These are phyloP conservation scores for Petrophora chlorosata DNA, from an alignment of 2,888 invertebrate genomes.

Conservation along the genomic window DNA sequence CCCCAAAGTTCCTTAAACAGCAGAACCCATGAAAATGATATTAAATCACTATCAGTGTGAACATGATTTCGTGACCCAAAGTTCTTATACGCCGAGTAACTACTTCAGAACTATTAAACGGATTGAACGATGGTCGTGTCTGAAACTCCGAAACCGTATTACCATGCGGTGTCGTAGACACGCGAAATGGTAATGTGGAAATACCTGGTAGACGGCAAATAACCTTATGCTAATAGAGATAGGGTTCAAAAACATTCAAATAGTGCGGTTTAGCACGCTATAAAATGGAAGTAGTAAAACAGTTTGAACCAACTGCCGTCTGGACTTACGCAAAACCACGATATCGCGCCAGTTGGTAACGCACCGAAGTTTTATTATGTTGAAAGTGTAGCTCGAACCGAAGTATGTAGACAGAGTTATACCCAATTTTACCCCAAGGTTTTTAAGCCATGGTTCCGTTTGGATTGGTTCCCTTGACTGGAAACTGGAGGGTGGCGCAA, in stretches of 20 bases:
- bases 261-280: background rate
- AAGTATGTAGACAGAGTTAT: too few species aligned
- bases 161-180: conserved; percentile 23
- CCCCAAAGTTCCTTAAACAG: conserved; percentile 3
- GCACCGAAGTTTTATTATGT: too few species aligned
- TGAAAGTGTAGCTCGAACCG: too few species aligned
- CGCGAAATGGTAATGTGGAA: conserved; percentile 18
- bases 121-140: conserved; percentile 25
- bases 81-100: conserved; percentile 8
- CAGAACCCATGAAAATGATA: conserved; percentile 12
- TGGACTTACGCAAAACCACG: conserved; percentile 7
- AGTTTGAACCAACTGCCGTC: conserved; percentile 7
- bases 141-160: conserved; percentile 20
- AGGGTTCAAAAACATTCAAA: background rate
- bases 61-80: conserved; percentile 20
- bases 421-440: too few species aligned
- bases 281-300: conserved; percentile 14
- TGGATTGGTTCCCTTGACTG: too few species aligned
- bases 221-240: background rate
- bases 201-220: background rate
- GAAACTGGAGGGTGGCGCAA: too few species aligned
- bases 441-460: too few species aligned
- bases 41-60: conserved; percentile 25
- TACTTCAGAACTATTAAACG: conserved; percentile 24
- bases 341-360: conserved; percentile 2